These are phyloP conservation scores for Coluber constrictor DNA, from an alignment of 2,797 vertebrate species.

Conservation along the genomic window DNA sequence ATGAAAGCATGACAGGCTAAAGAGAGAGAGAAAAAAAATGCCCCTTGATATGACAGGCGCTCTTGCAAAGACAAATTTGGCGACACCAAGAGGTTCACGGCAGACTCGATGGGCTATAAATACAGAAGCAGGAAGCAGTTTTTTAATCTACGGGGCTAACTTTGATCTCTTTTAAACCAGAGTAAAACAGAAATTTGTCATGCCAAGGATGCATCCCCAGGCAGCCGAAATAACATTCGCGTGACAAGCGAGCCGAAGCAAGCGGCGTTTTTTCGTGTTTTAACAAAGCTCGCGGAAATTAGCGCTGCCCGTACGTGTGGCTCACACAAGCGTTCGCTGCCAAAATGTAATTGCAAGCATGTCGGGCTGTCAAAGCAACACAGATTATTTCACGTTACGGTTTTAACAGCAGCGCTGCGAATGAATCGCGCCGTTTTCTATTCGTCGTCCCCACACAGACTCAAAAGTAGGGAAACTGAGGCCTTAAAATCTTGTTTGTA, in stretches of 20 bases:
- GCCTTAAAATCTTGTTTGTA: background rate
- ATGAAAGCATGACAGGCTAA: background rate
- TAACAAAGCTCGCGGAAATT: background rate
- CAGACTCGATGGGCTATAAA: background rate
- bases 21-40: background rate
- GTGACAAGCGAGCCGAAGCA: background rate
- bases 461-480: background rate
- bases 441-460: no score
- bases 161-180: background rate
- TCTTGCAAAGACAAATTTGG: background rate
- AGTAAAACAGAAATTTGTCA: background rate
- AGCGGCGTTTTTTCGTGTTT: no score
- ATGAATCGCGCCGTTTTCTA: background rate
- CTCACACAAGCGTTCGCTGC: no score
- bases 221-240: background rate
- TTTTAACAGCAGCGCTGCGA: no score
- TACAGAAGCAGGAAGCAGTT: conserved; percentile 11
- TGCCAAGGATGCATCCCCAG: background rate
- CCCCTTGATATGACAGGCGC: background rate
- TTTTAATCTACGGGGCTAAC: background rate
- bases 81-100: conserved; percentile 1
- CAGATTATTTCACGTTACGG: background rate
- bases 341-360: conserved; percentile 19
- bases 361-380: background rate
- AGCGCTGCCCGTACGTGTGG: no score